Conservation (phyloP, 1,140 invertebrate genomes). For the Magallana ariakensis region DNA sequence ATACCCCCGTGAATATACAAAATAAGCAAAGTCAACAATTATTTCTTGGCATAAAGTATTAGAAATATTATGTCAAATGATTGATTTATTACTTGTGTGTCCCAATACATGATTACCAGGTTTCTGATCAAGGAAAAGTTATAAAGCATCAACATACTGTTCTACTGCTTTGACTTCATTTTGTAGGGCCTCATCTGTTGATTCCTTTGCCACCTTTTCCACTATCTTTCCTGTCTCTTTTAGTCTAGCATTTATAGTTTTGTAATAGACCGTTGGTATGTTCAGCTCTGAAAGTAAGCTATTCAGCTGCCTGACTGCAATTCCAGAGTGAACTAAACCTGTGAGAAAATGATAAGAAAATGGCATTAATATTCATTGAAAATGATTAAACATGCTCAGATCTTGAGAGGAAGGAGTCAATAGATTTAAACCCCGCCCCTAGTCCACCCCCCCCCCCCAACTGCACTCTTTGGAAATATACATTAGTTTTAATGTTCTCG, state of each 20-base stretch:
- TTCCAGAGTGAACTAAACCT: constrained; percentile 13
- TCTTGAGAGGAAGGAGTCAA: too few species aligned
- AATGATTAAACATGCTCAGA: too few species aligned
- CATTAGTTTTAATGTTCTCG: too few species aligned
- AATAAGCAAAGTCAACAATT: too few species aligned
- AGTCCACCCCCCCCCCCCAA: too few species aligned
- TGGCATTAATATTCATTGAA: too few species aligned
- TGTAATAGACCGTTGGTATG: not conserved
- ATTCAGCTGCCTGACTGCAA: constrained; percentile 34
- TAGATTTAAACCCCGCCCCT: too few species aligned
- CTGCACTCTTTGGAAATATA: too few species aligned
- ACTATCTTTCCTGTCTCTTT: not conserved
- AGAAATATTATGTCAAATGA: not conserved
- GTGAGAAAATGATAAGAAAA: not conserved
- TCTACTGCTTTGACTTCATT: constrained; percentile 11
- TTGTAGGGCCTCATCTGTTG: constrained; percentile 30
- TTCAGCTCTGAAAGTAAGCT: not conserved
- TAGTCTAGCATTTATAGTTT: not conserved
- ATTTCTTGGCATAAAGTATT: too few species aligned
- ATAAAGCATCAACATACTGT: constrained; percentile 17
- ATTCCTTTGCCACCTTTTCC: not conserved
- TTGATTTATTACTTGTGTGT: not conserved
- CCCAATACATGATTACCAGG: not conserved
- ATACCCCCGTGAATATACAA: too few species aligned
- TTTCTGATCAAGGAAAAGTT: not conserved